Percentiles rank a stretch among this genome's conserved stretches.
These are phyloP conservation scores for Tenthredo scrophulariae DNA, from an alignment of 2,888 invertebrate species.

Conservation along the genomic window DNA sequence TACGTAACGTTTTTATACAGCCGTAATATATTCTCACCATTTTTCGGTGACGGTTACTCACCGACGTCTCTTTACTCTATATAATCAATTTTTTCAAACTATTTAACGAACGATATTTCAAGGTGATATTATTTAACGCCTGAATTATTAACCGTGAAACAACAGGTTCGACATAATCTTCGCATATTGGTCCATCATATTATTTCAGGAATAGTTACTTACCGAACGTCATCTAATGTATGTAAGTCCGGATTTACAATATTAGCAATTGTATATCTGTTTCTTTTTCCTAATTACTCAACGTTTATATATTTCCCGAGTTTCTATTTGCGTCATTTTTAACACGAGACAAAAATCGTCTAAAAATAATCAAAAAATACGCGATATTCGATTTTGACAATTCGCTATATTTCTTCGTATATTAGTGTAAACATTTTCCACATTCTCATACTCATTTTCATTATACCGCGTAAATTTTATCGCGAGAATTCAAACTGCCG, in stretches of 20 bases:
- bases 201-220: background rate
- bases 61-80: background rate
- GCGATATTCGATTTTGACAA: background rate
- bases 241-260: background rate
- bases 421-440: background rate
- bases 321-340: background rate
- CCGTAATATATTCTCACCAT: constrained; percentile 15
- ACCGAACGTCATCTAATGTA: background rate
- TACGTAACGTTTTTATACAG: constrained; percentile 35
- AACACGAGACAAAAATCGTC: background rate
- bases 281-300: background rate
- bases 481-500: background rate
- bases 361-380: background rate
- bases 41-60: constrained; percentile 48
- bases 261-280: background rate
- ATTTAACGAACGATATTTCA: background rate
- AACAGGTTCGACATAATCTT: background rate
- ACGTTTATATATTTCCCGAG: background rate
- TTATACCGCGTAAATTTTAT: background rate
- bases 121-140: background rate
- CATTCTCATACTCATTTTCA: background rate
- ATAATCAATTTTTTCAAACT: background rate
- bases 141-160: background rate
- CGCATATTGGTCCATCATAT: background rate
- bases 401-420: background rate